Conservation (phyloP, 2,113 vertebrate species). For the Anhinga rufa region DNA sequence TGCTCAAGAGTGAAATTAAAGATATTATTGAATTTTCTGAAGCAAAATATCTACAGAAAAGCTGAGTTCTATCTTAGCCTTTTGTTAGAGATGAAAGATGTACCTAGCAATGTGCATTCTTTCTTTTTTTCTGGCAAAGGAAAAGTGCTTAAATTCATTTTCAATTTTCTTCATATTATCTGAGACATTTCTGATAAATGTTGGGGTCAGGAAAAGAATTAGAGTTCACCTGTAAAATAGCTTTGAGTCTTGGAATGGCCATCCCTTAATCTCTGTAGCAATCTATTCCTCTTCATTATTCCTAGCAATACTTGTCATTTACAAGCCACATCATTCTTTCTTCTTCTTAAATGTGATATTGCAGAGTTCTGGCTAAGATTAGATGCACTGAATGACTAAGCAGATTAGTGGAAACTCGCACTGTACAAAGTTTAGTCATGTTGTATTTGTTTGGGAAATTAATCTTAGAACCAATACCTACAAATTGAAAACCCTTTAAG, state of each 20-base stretch:
- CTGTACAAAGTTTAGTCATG: neutral
- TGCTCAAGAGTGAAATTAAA: conserved; percentile 8
- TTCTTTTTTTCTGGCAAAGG: neutral
- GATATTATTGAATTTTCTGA: neutral
- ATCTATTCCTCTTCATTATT: neutral
- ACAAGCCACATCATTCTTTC: neutral
- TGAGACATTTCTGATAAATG: neutral
- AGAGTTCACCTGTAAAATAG: neutral
- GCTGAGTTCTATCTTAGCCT: neutral
- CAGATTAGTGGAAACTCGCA: neutral
- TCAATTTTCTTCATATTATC: neutral
- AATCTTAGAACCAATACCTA: neutral
- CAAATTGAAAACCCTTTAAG: neutral
- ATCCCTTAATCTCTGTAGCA: neutral
- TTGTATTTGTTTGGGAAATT: neutral
- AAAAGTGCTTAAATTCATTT: neutral
- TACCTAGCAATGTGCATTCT: neutral
- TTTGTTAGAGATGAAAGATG: neutral
- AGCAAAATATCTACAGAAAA: neutral
- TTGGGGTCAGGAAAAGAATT: neutral
- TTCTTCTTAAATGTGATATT: neutral
- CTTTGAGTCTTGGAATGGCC: neutral
- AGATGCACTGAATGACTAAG: neutral
- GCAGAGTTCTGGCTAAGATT: neutral
- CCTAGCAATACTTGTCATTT: neutral